Evolutionary conservation across 2,888 invertebrate genomes (phyloP).

Genomic region (Sussaba pulchella): DNA sequence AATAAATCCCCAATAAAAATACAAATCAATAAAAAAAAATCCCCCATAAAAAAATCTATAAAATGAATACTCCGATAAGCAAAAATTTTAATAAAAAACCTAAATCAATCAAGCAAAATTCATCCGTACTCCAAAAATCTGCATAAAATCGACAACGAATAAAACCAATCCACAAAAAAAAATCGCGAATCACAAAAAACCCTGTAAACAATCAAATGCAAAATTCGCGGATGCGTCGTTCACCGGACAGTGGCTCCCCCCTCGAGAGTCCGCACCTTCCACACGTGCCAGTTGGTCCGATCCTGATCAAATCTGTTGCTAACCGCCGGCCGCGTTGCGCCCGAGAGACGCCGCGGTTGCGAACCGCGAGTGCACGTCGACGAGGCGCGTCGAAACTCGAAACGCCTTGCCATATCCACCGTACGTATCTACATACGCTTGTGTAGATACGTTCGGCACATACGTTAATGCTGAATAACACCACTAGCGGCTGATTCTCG

Average conservation of each 20-base stretch:
- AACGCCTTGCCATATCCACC: slow-evolving; percentile 35
- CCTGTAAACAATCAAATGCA: too few species aligned
- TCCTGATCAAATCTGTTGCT: slow-evolving; percentile 81
- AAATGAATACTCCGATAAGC: too few species aligned
- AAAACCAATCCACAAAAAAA: slow-evolving; percentile 1
- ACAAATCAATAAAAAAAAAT: too few species aligned
- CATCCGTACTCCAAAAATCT: too few species aligned
- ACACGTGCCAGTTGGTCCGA: slow-evolving; percentile 74
- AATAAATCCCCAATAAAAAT: background rate
- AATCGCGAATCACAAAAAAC: background rate
- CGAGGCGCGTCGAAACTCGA: slow-evolving; percentile 61
- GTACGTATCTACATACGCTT: slow-evolving; percentile 7
- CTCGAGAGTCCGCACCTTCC: slow-evolving; percentile 68
- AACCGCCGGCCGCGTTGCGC: slow-evolving; percentile 75
- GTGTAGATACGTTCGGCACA: too few species aligned
- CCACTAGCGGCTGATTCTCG: slow-evolving; percentile 6
- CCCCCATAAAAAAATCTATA: too few species aligned
- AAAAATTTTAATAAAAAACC: too few species aligned
- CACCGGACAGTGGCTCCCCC: slow-evolving; percentile 61
- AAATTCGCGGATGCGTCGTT: slow-evolving; percentile 31
- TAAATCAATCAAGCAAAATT: too few species aligned
- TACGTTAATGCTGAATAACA: slow-evolving; percentile 8
- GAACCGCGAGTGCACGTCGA: slow-evolving; percentile 45
- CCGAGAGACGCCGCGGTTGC: slow-evolving; percentile 50
- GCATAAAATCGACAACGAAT: background rate